Evolutionary conservation across 1,140 invertebrate species (phyloP), one percentile per base, ranked within the genome.

Genomic region (Fopius arisanus): DNA sequence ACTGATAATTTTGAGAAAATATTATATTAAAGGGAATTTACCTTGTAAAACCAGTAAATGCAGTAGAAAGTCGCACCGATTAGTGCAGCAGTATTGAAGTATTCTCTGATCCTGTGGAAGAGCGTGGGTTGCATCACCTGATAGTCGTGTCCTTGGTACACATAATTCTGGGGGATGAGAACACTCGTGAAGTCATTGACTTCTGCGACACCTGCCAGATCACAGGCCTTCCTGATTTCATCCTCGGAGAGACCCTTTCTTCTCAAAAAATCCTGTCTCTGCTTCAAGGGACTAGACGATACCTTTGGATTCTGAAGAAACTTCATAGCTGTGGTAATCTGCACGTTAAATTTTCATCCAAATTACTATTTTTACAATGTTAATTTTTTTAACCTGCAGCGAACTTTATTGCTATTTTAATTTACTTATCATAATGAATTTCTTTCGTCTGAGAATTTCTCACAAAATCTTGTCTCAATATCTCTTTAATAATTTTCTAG

Each of bases 281-380:
- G 92, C 62, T 91, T 89, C 37, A 94, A 79, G 0, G 95, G 92
- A 82, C 92, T 95, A 69, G 90, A 86, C 48, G 91, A 89, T 3
- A 97, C 94, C 84, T 93, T 94, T 31, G 93, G 93, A 88, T 96
- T 96, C 84, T 93, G 91, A 37, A 97, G 85, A 88, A 97, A 97
- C 79, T 94, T 95, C 9, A 96, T 92, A 33, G 96, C 96, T 28
- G 95, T 96, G 71, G 91, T 91, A 69, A 97, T 91, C 94, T 95
- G 84, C 75, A 78, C 75, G 70, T 12, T 41, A 48, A 48, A 16
- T 6, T 12, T 48, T 48, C 43, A 43, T 16, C n/a, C n/a, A n/a
- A n/a, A n/a, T n/a, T n/a, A n/a, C n/a, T n/a, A n/a, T n/a, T n/a
- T n/a, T n/a, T 6, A 37, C 12, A 37, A 37, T 37, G 33, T 4